Base-by-base conservation (phyloP, 2,888 invertebrate genomes). In the Archaeoteleia sp. region DNA sequence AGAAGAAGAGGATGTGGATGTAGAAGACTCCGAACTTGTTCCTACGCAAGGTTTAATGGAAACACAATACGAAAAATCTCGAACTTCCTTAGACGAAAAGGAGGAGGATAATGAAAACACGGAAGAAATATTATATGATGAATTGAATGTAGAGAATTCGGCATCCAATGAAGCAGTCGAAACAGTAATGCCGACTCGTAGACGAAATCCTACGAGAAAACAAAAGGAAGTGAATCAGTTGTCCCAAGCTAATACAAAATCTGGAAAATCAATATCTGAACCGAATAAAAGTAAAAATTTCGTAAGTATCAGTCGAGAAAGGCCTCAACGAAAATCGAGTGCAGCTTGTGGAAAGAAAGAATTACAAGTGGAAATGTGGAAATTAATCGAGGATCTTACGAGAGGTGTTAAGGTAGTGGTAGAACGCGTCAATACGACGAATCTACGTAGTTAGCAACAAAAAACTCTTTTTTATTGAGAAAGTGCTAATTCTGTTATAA, bases 361-460 rank as follows among this genome's bases (percentile, higher is more conserved):
- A 13, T 74, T 75, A 14, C 75, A 67, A 25, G 54, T 84, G 34
- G 74, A 84, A 55, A 77, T 83, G 73, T 71, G 75, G 60, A 84
- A 84, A 74, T 77, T 84, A n/a, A 70, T 84, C 40, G 78, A 76
- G 23, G 82, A 84, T 39, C 78, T 84, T 29, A 79, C 78, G 1
- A 76, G 74, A 48, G 84, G 83, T 45, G 83, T 75, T 23, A 80
- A 77, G 65, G 83, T 85, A 20, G 80, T 83, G 8, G 66, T 85
- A 32, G 76, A 70, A 45, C 81, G 84, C 14, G 58, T 85, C 40
- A 78, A 78, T 65, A 70, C 75, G 25, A 71, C 71, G 15, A 77
- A 69, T 70, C 73, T 76, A 48, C 61, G 69, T 17, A 78, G 65
- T 55, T 70, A 72, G 49, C 63, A 48, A 46, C 51, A 20, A 46